phyloP scores from a whole-genome alignment of 1,140 invertebrate genomes.

The Wiebesia pumilae region DNA sequence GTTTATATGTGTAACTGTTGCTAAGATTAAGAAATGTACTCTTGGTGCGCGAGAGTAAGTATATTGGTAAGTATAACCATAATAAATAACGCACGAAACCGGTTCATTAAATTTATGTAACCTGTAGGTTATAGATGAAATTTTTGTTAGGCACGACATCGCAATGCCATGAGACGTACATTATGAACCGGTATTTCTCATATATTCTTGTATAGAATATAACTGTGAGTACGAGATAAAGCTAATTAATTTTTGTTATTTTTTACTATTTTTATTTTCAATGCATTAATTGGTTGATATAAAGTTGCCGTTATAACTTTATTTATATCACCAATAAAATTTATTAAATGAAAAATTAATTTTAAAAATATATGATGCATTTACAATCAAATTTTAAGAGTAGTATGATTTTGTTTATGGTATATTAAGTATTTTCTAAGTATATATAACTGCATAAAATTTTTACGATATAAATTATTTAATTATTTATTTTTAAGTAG shows the following conservation, averaged over 20 bases:
- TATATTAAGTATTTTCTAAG: not conserved
- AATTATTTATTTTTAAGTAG: too few relatives aligned
- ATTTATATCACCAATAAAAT: not conserved
- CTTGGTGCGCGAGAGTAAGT: not conserved
- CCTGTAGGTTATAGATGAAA: slow-evolving; percentile 12
- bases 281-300: not conserved
- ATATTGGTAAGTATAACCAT: slow-evolving; percentile 18
- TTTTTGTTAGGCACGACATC: not conserved
- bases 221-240: not conserved
- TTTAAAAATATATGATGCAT: not conserved
- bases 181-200: not conserved
- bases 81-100: slow-evolving; percentile 37
- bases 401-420: not conserved
- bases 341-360: not conserved
- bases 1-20: not conserved
- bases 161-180: not conserved
- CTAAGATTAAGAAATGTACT: slow-evolving; percentile 20
- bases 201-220: not conserved
- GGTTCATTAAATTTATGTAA: slow-evolving; percentile 43
- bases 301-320: not conserved
- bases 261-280: not conserved
- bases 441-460: not conserved
- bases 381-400: not conserved
- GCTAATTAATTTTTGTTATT: not conserved
- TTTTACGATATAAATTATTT: not conserved